These are phyloP conservation scores for Lepilemur septentrionalis DNA, from an alignment of 2,797 vertebrate genomes.

Conservation along the genomic window DNA sequence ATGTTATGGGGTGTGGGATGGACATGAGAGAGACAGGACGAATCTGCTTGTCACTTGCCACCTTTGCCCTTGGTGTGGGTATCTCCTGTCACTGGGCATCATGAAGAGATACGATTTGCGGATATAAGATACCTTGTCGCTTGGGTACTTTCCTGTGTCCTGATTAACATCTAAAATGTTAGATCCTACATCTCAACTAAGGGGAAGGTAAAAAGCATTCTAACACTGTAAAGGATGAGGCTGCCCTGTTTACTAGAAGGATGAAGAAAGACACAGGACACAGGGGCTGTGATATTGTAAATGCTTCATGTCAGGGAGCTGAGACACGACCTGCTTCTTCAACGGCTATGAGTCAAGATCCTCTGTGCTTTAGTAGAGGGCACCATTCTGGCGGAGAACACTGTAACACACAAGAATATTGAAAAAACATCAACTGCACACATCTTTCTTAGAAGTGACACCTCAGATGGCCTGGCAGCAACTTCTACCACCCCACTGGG, in stretches of 20 bases:
- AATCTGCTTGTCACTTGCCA: neutral
- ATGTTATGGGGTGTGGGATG: neutral
- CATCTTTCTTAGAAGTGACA: neutral
- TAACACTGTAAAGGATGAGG: neutral
- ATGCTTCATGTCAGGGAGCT: neutral
- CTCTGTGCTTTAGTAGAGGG: neutral
- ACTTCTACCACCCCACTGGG: neutral
- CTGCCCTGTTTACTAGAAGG: neutral
- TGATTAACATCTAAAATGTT: neutral
- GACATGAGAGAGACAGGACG: neutral
- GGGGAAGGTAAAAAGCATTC: neutral
- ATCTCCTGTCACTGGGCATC: neutral
- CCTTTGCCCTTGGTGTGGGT: neutral
- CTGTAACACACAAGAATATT: neutral
- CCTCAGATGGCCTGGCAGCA: neutral
- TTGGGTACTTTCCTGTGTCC: neutral
- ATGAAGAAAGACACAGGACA: neutral
- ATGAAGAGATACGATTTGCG: neutral
- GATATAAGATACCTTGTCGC: neutral
- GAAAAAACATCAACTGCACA: neutral
- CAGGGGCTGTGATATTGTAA: neutral
- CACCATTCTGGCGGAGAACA: neutral
- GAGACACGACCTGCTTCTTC: neutral
- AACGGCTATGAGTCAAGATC: neutral
- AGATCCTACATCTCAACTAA: neutral